phyloP scores from a whole-genome alignment of 2,888 invertebrate species.

The Leucophenga maculata region DNA sequence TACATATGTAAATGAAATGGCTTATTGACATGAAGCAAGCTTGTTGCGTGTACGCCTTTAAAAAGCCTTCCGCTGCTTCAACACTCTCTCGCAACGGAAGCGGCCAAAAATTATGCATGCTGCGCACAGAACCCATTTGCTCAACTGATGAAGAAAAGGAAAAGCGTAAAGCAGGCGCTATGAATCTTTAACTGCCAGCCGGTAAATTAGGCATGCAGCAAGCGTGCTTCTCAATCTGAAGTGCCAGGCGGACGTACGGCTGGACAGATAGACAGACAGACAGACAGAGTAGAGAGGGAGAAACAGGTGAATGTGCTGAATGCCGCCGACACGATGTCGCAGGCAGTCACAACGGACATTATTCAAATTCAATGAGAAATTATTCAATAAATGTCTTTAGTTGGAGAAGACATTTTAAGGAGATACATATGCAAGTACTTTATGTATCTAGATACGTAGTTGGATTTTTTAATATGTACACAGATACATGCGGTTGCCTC shows the following conservation, averaged over 20 bases:
- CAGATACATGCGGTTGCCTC: not conserved
- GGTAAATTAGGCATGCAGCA: not conserved
- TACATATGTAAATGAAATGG: too few species aligned
- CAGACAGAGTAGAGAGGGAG: not conserved
- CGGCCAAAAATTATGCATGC: not conserved
- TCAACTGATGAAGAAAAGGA: not conserved
- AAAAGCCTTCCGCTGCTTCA: too few species aligned
- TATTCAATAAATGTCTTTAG: slow-evolving; percentile 33
- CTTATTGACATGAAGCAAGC: too few species aligned
- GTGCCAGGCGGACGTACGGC: not conserved
- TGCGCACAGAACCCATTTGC: not conserved
- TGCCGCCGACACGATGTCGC: not conserved
- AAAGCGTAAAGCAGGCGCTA: not conserved
- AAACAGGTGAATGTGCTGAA: not conserved
- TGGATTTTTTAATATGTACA: slow-evolving; percentile 40
- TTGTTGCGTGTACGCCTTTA: too few species aligned
- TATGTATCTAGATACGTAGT: slow-evolving; percentile 36
- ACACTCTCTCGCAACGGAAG: not conserved
- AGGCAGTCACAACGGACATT: not conserved
- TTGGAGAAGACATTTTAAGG: slow-evolving; percentile 29
- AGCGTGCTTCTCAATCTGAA: not conserved
- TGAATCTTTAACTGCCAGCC: too few species aligned
- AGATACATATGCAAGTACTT: slow-evolving; percentile 28
- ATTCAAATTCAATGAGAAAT: not conserved
- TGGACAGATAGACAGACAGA: not conserved